Conservation (phyloP, 2,113 vertebrate genomes). For the Poicephalus gulielmi region DNA sequence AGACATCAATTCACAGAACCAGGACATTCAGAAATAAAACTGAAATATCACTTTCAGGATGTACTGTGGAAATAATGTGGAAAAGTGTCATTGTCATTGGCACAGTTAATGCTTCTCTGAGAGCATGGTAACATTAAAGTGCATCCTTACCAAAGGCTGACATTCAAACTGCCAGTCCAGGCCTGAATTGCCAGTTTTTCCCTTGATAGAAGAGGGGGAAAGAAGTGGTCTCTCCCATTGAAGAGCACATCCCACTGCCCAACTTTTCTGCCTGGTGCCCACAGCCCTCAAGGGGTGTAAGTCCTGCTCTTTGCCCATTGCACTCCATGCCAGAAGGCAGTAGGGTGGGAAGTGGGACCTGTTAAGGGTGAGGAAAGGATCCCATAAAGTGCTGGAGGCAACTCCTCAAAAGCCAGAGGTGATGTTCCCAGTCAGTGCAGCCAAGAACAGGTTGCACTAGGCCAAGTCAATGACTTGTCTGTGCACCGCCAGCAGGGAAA, state of each 20-base stretch:
- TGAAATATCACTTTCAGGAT: background rate
- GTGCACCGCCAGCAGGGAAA: background rate
- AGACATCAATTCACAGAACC: background rate
- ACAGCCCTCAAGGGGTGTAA: accelerated
- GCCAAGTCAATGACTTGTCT: background rate
- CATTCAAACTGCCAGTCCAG: background rate
- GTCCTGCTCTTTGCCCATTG: accelerated
- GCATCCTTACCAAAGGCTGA: background rate
- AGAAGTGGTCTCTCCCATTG: accelerated
- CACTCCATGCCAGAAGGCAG: background rate
- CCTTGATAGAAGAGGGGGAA: background rate
- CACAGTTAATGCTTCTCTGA: background rate
- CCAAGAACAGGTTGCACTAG: background rate
- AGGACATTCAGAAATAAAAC: background rate
- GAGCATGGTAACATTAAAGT: background rate
- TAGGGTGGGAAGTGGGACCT: accelerated
- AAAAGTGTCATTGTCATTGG: accelerated
- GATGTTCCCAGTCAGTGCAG: background rate
- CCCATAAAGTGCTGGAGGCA: background rate
- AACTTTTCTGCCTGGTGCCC: accelerated
- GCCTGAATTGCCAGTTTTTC: background rate
- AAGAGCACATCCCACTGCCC: accelerated
- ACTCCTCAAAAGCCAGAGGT: background rate
- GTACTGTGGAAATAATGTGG: background rate
- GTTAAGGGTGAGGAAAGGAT: background rate